Conservation (phyloP, 2,797 vertebrate genomes). For the Fistularia commersonii region DNA sequence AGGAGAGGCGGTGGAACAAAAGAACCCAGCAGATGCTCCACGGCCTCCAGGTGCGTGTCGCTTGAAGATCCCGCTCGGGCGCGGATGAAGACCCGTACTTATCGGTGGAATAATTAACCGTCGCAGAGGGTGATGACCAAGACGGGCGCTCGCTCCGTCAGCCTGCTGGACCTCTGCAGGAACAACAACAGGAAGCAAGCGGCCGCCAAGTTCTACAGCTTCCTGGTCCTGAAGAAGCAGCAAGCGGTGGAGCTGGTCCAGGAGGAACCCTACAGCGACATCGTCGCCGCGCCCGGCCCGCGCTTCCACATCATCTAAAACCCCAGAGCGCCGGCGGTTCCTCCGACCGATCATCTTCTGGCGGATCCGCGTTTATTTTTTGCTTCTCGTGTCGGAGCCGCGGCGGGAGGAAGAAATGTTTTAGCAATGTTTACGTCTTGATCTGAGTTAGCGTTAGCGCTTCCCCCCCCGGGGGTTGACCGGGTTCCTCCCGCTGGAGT, state of each 20-base stretch:
- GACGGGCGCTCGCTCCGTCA: slow-evolving; percentile 95
- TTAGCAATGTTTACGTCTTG: no score
- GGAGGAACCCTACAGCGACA: slow-evolving; percentile 95
- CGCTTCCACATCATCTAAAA: slow-evolving; percentile 93
- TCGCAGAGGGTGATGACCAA: slow-evolving; percentile 92
- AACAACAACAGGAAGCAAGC: slow-evolving; percentile 98
- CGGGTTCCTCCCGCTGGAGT: no score
- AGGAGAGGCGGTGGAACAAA: slow-evolving; percentile 99
- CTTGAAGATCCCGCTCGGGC: no score
- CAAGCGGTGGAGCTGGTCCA: slow-evolving; percentile 96
- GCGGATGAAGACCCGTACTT: no score
- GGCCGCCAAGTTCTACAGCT: slow-evolving; percentile 99
- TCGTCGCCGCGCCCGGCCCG: slow-evolving; percentile 95
- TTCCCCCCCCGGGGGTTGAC: no score
- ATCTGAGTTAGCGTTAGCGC: no score
- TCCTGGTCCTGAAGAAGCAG: slow-evolving; percentile 98
- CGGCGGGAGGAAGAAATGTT: slow-evolving; percentile 26
- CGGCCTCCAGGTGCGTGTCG: slow-evolving; percentile 84
- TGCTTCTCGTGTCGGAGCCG: slow-evolving; percentile 51
- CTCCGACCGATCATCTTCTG: slow-evolving; percentile 73
- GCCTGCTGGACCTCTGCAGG: slow-evolving; percentile 93
- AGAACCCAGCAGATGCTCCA: slow-evolving; percentile 99
- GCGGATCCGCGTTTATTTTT: slow-evolving; percentile 33
- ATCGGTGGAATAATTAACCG: no score
- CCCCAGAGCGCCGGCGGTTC: slow-evolving; percentile 58